Evolutionary conservation across 1,140 invertebrate genomes (phyloP).

Genomic region (Archegozetes longisetosus): DNA sequence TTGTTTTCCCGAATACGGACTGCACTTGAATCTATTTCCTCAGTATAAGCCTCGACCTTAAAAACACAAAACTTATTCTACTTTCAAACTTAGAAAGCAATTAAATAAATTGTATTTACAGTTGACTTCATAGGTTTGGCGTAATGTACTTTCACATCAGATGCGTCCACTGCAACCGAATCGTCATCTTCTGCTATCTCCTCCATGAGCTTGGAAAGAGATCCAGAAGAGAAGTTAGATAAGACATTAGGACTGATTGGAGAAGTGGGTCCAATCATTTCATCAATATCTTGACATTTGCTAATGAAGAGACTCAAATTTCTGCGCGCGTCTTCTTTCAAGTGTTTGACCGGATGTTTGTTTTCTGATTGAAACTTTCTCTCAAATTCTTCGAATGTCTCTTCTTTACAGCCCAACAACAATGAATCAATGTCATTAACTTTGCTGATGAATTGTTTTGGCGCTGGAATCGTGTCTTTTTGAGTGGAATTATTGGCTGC

Average conservation of each 20-base stretch:
- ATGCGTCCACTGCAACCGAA: constrained; percentile 19
- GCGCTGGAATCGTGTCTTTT: neutral
- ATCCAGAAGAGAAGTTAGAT: neutral
- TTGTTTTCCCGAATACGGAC: constrained; percentile 22
- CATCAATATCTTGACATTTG: constrained; percentile 24
- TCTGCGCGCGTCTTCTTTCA: neutral
- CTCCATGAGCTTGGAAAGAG: neutral
- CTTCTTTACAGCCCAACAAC: neutral
- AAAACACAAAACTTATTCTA: neutral
- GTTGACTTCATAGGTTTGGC: constrained; percentile 18
- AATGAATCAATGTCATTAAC: neutral
- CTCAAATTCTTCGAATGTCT: neutral
- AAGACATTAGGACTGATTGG: constrained; percentile 18
- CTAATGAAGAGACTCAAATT: constrained; percentile 17
- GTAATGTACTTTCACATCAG: constrained; percentile 21
- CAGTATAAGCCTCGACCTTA: constrained; percentile 20
- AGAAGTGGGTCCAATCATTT: constrained; percentile 21
- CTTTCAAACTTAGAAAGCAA: neutral
- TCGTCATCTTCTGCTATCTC: constrained; percentile 4
- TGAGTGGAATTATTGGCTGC: neutral
- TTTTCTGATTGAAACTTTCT: neutral
- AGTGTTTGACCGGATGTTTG: neutral
- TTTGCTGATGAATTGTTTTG: neutral
- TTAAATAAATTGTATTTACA: constrained; percentile 1
- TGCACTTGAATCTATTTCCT: constrained; percentile 24